Evolutionary conservation across 2,888 invertebrate species (phyloP), one percentile per base, ranked within the genome.

Genomic region (Dynastes hyllus): DNA sequence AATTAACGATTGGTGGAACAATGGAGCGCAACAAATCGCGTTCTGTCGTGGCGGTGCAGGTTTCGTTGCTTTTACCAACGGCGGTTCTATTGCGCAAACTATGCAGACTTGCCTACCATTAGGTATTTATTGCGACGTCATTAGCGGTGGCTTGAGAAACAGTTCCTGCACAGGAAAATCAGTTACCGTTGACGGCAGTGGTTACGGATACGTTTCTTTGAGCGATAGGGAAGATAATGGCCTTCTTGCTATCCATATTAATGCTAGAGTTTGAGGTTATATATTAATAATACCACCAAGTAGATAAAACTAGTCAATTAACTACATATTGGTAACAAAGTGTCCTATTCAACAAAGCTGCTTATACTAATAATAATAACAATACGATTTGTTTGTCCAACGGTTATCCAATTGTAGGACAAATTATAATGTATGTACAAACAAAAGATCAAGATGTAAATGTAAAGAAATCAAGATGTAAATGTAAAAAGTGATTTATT

Each of bases 61-160:
- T 4, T 97, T 96, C 86, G 88, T 96, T 8, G 80, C 80, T 0
- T 80, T 80, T 22, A 94, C 94, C 85, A 95, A 96, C 82, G 92
- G 92, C 0, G 92, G 90, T 83, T 91, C 93, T 82, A 85, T 96
- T 50, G 91, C 91, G 65, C 88, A 90, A 84, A 91, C 85, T 13
- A 88, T 95, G 29, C 92, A 93, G 89, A 95, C 94, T 1, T 93
- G 94, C 78, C 90, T 97, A 45, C 93, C 95, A 0, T 90, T 92
- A 66, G 97, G 97, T 22, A 90, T 84, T 0, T 97, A 97, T 89
- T 97, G 97, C 87, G 97, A 97, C 88, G 91, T 97, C 22, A 95
- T 96, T 82, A 94, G 94, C 13, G 96, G 96, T 0, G 87, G 86
- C 78, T 88, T 90, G 81, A 86, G 85, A 11, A 88, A 90, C 71